Base-by-base conservation (phyloP, 2,797 vertebrate genomes). In the Apogon talboti region DNA sequence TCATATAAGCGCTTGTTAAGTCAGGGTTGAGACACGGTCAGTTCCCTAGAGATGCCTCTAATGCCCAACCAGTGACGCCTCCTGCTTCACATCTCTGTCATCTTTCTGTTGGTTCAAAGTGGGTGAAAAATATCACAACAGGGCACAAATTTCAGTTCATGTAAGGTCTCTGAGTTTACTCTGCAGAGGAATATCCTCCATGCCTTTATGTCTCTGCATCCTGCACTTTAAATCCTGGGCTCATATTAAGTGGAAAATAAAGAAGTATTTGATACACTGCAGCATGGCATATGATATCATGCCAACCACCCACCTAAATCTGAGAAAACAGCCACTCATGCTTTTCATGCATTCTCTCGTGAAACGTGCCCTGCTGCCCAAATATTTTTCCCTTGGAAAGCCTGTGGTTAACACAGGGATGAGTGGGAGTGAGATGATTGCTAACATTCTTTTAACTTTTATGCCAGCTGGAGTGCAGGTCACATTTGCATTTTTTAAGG, bases 391-490 rank as follows among this genome's bases (percentile, higher is more conserved):
- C 84, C 84, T 87, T 82, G 78, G 85, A 90, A 91, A 92, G 76
- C 81, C 76, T 91, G 91, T 87, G 91, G 90, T 92, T 75, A 79
- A 88, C 85, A 75, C 72, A 77, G 74, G 69, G 86, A 91, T 92
- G 91, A 93, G 91, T 93, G 90, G 92, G 92, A 89, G 90, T 90
- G 77, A 90, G 90, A 92, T 91, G 89, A 91, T 87, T 90, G 84
- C 86, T 79, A 62, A 92, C 90, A 92, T 92, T 92, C 84, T 90
- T 93, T 85, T 66, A 82, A 83, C 71, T 78, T 89, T 87, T 73
- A 80, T 90, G 86, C 81, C 88, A 90, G 83, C 87, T 87, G 87
- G 73, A 87, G 67, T 54, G 71, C 74, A 84, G 74, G 77, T 91
- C 66, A 51, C 75, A 81, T 79, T 89, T 88, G 78, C 78, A 87